Percentiles rank a stretch among this genome's conserved stretches.
Conservation (phyloP, 1,140 invertebrate genomes). For the Ptiloglossa arizonensis region DNA sequence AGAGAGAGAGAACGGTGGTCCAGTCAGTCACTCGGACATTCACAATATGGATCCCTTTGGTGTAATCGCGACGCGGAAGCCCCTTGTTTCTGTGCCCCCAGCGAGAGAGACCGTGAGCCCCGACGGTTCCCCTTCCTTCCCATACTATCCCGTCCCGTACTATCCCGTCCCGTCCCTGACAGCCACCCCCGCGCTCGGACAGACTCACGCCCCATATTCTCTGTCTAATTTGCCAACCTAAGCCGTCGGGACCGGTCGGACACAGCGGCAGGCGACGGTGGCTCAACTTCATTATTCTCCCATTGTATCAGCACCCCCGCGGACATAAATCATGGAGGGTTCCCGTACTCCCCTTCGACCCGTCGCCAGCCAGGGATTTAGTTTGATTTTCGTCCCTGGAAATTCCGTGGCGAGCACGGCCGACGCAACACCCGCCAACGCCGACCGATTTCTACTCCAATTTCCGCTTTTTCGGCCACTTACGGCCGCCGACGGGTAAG, state of each 20-base stretch:
- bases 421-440: conserved; percentile 34
- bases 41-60: conserved; percentile 68
- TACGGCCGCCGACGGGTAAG: conserved; percentile 13
- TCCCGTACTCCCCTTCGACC: conserved; percentile 43
- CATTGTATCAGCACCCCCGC: conserved; percentile 72
- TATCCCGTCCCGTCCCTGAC: too few relatives aligned
- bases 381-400: conserved; percentile 55
- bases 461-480: conserved; percentile 57
- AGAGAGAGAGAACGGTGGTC: too few relatives aligned
- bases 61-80: conserved; percentile 66
- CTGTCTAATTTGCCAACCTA: conserved; percentile 71
- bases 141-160: too few relatives aligned
- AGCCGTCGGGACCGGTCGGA: conserved; percentile 65
- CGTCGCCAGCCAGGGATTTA: conserved; percentile 51
- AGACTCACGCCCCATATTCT: conserved; percentile 68
- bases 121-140: not conserved
- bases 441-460: conserved; percentile 54
- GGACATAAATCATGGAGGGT: conserved; percentile 73
- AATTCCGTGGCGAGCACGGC: conserved; percentile 37
- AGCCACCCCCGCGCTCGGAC: conserved; percentile 51
- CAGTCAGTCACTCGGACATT: conserved; percentile 68
- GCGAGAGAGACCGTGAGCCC: conserved; percentile 21
- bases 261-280: conserved; percentile 56
- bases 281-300: conserved; percentile 74
- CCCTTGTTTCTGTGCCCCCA: conserved; percentile 61